Base-by-base conservation (phyloP, 2,888 invertebrate species). In the Spodoptera exigua region DNA sequence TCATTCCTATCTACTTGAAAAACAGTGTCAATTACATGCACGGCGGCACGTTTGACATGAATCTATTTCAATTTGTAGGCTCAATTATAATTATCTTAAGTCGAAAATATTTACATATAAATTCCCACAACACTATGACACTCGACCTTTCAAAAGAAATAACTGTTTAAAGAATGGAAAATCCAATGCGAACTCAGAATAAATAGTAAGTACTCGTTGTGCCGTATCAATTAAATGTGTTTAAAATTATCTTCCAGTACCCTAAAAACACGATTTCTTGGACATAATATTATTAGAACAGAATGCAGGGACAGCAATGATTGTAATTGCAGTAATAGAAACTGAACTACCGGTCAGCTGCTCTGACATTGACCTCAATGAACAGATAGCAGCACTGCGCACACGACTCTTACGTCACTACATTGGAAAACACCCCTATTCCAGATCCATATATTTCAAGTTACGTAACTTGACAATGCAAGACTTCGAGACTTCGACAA, bases 341-440 rank as follows among this genome's bases (percentile, higher is more conserved):
- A 72, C 76, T 81, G 69, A 80, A 79, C 80, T 80, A 73, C 80
- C 85, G 85, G 87, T 86, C 88, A 89, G 84, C 76, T 81, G 84
- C 65, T 80, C 82, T 83, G 89, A 90, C 91, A 91, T 90, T 92
- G 92, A 89, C 91, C 92, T 74, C 84, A 83, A 86, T 90, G 80
- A 80, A 74, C 75, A 83, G 88, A 91, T 89, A 88, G 82, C 80
- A 71, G 76, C 70, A 81, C 83, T 86, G 86, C 88, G 85, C 86
- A 88, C 83, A 75, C 76, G 73, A 68, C 68, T 48, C 39, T 70
- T 54, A 73, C 76, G 70, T 78, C 73, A 78, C 54, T 45, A 41
- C n/a, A 61, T 66, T 61, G 66, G 76, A 77, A 73, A 78, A 66
- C 76, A 67, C 77, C 56, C 57, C 59, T 40, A 45, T 53, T 54